Evolutionary conservation across 2,888 invertebrate genomes (phyloP).

Genomic region (Agrotis puta): DNA sequence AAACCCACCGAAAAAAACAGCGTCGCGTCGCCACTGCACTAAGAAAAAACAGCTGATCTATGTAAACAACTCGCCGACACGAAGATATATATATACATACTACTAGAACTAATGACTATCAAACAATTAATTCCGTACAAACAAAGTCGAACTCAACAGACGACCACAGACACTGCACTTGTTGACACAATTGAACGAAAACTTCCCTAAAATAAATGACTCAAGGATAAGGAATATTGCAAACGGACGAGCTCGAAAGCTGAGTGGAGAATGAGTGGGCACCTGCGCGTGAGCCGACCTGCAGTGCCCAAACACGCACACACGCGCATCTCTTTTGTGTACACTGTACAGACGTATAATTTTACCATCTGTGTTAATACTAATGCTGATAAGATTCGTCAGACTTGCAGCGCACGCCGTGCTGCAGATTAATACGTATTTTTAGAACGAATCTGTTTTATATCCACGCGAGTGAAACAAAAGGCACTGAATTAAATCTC

Average conservation of each 20-base stretch:
- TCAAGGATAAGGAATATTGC: slow-evolving; percentile 19
- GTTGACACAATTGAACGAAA: slow-evolving; percentile 15
- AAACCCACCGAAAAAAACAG: slow-evolving; percentile 39
- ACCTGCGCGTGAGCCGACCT: slow-evolving; percentile 61
- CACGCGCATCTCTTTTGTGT: slow-evolving; percentile 21
- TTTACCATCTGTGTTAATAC: slow-evolving; percentile 20
- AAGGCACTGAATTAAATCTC: slow-evolving; percentile 17
- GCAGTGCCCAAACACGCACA: slow-evolving; percentile 59
- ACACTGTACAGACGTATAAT: slow-evolving; percentile 1
- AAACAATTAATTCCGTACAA: not conserved
- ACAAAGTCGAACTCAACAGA: not conserved
- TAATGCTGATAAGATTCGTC: slow-evolving; percentile 49
- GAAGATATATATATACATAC: not conserved
- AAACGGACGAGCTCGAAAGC: slow-evolving; percentile 46
- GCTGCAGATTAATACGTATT: slow-evolving; percentile 43
- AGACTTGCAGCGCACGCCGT: slow-evolving; percentile 21
- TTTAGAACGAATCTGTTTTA: slow-evolving; percentile 52
- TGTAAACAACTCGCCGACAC: slow-evolving; percentile 25
- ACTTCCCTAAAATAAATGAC: slow-evolving; percentile 26
- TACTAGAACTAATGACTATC: not conserved
- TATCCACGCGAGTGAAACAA: slow-evolving; percentile 22
- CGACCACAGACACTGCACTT: slow-evolving; percentile 12
- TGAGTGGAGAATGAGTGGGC: slow-evolving; percentile 54
- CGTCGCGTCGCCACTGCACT: not conserved
- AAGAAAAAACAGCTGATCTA: slow-evolving; percentile 45